These are phyloP conservation scores for Diachasma alloeum DNA, from an alignment of 1,140 invertebrate genomes.

Conservation along the genomic window DNA sequence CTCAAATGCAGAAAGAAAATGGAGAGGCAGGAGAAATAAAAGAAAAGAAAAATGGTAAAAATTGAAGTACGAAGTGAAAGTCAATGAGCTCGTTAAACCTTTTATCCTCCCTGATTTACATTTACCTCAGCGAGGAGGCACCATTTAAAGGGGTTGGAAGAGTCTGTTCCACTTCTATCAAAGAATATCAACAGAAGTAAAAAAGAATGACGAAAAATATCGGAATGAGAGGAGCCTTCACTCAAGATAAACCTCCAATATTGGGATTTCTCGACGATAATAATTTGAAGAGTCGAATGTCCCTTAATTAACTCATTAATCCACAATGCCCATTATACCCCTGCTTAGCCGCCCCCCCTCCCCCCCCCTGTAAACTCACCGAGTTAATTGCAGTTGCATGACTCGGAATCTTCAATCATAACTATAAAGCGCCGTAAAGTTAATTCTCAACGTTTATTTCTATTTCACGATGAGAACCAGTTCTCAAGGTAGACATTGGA, in stretches of 20 bases:
- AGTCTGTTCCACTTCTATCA: neutral
- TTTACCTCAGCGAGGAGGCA: neutral
- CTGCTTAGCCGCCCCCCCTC: neutral
- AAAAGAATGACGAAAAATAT: no score
- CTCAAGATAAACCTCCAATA: no score
- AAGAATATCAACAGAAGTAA: neutral
- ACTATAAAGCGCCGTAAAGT: neutral
- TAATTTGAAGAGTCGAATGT: neutral
- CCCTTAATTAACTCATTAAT: neutral
- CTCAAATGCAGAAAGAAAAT: constrained; percentile 1
- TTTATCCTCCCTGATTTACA: constrained; percentile 8
- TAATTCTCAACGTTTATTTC: constrained; percentile 43
- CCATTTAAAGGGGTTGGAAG: neutral
- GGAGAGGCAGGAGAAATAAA: neutral
- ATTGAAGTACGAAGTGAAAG: neutral
- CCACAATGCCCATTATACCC: neutral
- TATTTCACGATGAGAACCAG: constrained; percentile 59
- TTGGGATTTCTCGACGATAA: neutral
- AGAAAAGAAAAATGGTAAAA: neutral
- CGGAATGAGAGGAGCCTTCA: no score
- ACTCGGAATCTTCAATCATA: neutral
- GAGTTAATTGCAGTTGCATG: neutral
- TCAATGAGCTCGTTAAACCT: constrained; percentile 9
- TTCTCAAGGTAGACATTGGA: constrained; percentile 46
- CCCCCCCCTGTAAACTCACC: neutral